Evolutionary conservation across 2,797 vertebrate genomes (phyloP).

Genomic region (Pipistrellus pipistrellus): DNA sequence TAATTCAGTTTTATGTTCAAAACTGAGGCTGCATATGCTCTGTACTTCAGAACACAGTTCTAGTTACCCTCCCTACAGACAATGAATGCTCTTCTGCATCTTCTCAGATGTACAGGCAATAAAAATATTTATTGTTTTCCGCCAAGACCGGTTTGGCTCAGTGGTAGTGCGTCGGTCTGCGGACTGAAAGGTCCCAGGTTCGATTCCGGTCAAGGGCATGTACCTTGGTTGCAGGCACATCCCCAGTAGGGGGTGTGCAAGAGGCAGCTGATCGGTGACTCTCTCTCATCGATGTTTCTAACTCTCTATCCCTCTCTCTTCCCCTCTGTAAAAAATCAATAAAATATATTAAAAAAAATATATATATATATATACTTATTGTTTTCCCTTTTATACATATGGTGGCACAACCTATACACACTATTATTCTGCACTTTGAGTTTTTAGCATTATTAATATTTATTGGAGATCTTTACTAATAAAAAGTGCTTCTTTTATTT

Average conservation of each 20-base stretch:
- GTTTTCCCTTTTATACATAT: neutral
- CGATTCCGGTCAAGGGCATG: too few relatives aligned
- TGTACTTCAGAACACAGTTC: neutral
- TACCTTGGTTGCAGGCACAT: too few relatives aligned
- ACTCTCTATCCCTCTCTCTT: too few relatives aligned
- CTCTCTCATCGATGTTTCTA: too few relatives aligned
- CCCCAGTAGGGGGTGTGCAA: too few relatives aligned
- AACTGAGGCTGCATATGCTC: neutral
- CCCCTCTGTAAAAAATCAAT: too few relatives aligned
- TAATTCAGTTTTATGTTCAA: constrained; percentile 3
- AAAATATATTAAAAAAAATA: too few relatives aligned
- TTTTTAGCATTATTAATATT: constrained; percentile 32
- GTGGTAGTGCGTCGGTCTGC: too few relatives aligned
- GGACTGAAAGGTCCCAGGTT: too few relatives aligned
- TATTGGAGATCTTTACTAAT: constrained; percentile 4
- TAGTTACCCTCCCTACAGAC: neutral
- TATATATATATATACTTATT: too few relatives aligned
- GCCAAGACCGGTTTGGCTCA: too few relatives aligned
- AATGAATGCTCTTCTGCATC: neutral
- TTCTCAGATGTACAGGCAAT: neutral
- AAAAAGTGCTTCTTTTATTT: neutral
- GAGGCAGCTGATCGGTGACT: too few relatives aligned
- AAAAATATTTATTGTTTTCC: constrained; percentile 22
- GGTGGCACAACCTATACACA: neutral
- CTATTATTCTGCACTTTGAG: constrained; percentile 35